Conservation (phyloP, 2,113 vertebrate species). For the Percopsis transmontana region DNA sequence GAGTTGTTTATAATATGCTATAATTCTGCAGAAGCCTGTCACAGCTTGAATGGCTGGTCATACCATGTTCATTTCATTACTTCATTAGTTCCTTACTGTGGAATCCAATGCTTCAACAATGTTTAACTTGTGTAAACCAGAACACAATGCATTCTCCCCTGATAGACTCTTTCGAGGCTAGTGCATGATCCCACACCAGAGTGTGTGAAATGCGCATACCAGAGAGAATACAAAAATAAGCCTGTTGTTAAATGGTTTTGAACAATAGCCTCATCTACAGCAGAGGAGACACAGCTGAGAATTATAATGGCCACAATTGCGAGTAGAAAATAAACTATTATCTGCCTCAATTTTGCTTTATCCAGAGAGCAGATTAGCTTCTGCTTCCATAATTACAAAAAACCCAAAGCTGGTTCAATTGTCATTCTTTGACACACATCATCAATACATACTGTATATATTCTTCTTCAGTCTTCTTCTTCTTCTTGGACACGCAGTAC, state of each 20-base stretch:
- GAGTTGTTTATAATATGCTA: no score
- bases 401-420: no score
- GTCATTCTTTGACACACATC: no score
- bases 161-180: not conserved
- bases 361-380: not conserved
- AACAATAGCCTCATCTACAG: conserved; percentile 2
- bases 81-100: not conserved
- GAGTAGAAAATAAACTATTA: not conserved
- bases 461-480: not conserved
- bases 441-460: conserved; percentile 5
- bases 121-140: not conserved
- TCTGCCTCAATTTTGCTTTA: not conserved
- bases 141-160: conserved; percentile 16
- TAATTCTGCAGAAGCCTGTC: conserved; percentile 2
- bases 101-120: conserved; percentile 19
- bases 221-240: conserved; percentile 1
- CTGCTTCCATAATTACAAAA: no score
- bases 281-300: not conserved
- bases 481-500: conserved; percentile 47
- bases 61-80: conserved; percentile 7
- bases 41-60: not conserved
- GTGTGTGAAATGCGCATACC: conserved; percentile 21
- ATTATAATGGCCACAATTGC: not conserved
- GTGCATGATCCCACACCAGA: conserved; percentile 22
- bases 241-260: conserved; percentile 7